Base-by-base conservation (phyloP, 2,113 vertebrate genomes). In the Chitala chitala region DNA sequence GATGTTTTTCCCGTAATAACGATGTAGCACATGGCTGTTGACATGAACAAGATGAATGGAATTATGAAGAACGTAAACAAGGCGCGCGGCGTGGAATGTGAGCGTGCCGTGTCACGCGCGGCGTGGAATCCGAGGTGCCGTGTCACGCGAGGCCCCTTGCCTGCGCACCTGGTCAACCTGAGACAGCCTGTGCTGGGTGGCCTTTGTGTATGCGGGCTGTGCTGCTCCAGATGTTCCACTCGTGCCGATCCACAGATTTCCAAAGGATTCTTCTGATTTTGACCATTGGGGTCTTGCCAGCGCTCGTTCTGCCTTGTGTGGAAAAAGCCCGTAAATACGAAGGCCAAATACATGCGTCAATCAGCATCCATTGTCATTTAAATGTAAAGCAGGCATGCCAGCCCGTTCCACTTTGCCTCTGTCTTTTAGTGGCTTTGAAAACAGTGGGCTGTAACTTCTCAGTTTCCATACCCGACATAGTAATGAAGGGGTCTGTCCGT, bases 21-120 rank as follows among this genome's bases (percentile, higher is more conserved):
- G n/a, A n/a, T n/a, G n/a, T n/a, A n/a, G n/a, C n/a, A n/a, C n/a
- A n/a, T n/a, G n/a, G n/a, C n/a, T n/a, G n/a, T n/a, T n/a, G n/a
- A n/a, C n/a, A n/a, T n/a, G n/a, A n/a, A n/a, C n/a, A n/a, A n/a
- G n/a, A n/a, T n/a, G n/a, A n/a, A n/a, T n/a, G n/a, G n/a, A n/a
- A n/a, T n/a, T n/a, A n/a, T n/a, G n/a, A n/a, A n/a, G 33, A 44
- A 26, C 38, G 64, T 46, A 68, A 68, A 68, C 64, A 68, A 68
- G 7, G 38, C 40, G 24, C 15, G 63, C 38, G 40, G 22, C 22
- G 26, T 17, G 64, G 69, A 29, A 54, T 31, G n/a, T 9, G 17
- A 7, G 53, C 36, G 69, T 56, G 22, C 22, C 69, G 26, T 22
- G n/a, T 56, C 50, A 13, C 53, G 53, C 51, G 5, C 69, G 8